These are phyloP conservation scores for Eciton burchellii DNA, from an alignment of 1,140 invertebrate species.

Conservation along the genomic window DNA sequence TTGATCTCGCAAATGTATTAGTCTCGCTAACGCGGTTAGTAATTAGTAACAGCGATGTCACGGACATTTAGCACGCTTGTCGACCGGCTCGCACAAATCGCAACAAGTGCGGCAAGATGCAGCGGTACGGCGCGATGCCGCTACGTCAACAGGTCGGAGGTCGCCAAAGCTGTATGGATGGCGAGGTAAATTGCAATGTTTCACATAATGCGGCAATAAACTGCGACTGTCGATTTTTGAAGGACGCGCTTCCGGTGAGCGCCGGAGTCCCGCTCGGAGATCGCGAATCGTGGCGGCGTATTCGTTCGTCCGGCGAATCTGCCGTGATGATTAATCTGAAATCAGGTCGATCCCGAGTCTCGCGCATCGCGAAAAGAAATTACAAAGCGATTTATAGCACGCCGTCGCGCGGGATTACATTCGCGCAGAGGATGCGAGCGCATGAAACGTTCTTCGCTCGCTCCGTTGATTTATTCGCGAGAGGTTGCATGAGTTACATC, in stretches of 20 bases:
- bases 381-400: slow-evolving; percentile 43
- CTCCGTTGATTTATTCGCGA: slow-evolving; percentile 47
- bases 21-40: slow-evolving; percentile 34
- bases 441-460: slow-evolving; percentile 15
- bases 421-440: slow-evolving; percentile 2
- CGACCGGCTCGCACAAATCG: slow-evolving; percentile 20
- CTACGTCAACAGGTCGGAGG: slow-evolving; percentile 21
- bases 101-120: slow-evolving; percentile 15
- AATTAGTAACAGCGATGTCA: slow-evolving; percentile 71
- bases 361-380: slow-evolving; percentile 8
- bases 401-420: slow-evolving; percentile 2
- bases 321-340: slow-evolving; percentile 24
- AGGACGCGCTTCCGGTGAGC: neutral
- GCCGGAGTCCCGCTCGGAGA: neutral
- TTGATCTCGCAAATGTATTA: slow-evolving; percentile 62
- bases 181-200: slow-evolving; percentile 22
- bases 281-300: neutral
- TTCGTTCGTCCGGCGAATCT: neutral
- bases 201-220: slow-evolving; percentile 30
- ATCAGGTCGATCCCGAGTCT: neutral
- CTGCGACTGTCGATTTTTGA: slow-evolving; percentile 16
- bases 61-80: slow-evolving; percentile 62
- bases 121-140: neutral
- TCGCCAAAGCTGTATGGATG: slow-evolving; percentile 20
- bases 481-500: slow-evolving; percentile 46